A percentile compares a stretch with the other conserved stretches of the same genome.
These are phyloP conservation scores for Mamestra brassicae DNA, from an alignment of 2,888 invertebrate species.

Conservation along the genomic window DNA sequence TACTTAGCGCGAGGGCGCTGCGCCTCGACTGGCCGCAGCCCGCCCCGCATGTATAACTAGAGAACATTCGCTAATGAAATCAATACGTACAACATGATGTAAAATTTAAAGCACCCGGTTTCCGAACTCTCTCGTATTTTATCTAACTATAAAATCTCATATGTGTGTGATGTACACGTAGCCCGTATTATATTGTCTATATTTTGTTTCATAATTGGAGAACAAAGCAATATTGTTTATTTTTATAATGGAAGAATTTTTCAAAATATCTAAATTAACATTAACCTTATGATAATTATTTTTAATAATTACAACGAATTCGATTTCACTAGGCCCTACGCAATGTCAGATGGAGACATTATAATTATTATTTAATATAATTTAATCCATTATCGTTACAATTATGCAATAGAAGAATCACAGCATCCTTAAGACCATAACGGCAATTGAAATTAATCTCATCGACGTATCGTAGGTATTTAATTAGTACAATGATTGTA, in stretches of 20 bases:
- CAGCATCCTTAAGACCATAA: constrained; percentile 91
- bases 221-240: constrained; percentile 84
- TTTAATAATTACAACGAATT: constrained; percentile 88
- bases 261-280: constrained; percentile 87
- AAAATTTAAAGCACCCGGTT: constrained; percentile 91
- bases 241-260: constrained; percentile 86
- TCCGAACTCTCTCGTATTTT: constrained; percentile 90
- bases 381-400: constrained; percentile 85
- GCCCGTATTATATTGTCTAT: constrained; percentile 88
- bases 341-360: constrained; percentile 88
- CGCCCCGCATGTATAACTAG: constrained; percentile 78
- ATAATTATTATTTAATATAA: constrained; percentile 81
- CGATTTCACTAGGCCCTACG: constrained; percentile 89
- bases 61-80: constrained; percentile 87
- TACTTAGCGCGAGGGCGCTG: constrained; percentile 55
- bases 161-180: constrained; percentile 84
- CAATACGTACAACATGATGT: constrained; percentile 89
- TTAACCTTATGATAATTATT: constrained; percentile 81
- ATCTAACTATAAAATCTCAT: constrained; percentile 87
- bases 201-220: constrained; percentile 81
- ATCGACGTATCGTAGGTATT: constrained; percentile 89
- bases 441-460: constrained; percentile 89
- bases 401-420: constrained; percentile 91
- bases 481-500: constrained; percentile 88
- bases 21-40: constrained; percentile 50